Conservation (phyloP, 2,113 vertebrate genomes). For the Macaca fascicularis region DNA sequence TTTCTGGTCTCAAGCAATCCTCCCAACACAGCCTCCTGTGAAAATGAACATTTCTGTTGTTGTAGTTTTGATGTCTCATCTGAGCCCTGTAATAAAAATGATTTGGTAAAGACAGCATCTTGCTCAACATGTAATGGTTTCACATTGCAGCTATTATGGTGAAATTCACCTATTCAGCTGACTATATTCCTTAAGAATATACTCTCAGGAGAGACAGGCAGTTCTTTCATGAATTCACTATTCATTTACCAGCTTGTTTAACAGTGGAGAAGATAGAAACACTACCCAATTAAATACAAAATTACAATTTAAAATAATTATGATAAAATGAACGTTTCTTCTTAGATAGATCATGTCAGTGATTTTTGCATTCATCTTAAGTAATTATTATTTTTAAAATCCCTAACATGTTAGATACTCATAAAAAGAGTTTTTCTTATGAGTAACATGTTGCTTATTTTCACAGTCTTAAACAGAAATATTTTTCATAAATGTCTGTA, state of each 20-base stretch:
- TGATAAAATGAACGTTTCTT: neutral
- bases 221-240: neutral
- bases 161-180: neutral
- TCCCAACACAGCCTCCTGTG: too few species aligned
- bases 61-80: neutral
- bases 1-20: too few species aligned
- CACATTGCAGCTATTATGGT: neutral
- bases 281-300: neutral
- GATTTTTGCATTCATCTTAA: neutral
- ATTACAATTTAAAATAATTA: neutral
- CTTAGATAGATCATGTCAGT: neutral
- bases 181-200: neutral
- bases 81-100: neutral
- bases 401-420: neutral
- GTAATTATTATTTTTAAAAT: neutral
- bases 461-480: neutral
- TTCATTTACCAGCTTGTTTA: neutral
- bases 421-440: neutral
- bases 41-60: neutral
- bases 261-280: neutral
- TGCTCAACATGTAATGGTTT: neutral
- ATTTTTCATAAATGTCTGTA: neutral
- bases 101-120: neutral
- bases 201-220: neutral
- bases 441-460: neutral